phyloP scores from a whole-genome alignment of 1,140 invertebrate genomes.

The Semibalanus balanoides region DNA sequence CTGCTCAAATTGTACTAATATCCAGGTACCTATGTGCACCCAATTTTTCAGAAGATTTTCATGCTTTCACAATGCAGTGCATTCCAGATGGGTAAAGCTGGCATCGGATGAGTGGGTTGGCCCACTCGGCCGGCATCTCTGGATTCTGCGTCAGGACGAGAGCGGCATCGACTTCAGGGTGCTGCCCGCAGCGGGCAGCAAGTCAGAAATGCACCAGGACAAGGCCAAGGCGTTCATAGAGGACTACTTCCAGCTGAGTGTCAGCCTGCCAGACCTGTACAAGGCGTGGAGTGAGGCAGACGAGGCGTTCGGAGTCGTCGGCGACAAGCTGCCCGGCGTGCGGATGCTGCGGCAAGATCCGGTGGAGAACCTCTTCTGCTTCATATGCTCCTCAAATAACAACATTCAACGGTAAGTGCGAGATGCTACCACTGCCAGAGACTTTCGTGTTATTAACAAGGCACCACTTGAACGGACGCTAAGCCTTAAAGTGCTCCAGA shows the following conservation, averaged over 20 bases:
- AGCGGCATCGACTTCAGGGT: neutral
- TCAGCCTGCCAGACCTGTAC: constrained; percentile 40
- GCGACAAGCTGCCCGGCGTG: constrained; percentile 58
- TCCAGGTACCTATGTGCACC: too few relatives aligned
- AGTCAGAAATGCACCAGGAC: neutral
- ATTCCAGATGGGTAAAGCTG: neutral
- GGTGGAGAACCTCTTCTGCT: constrained; percentile 84
- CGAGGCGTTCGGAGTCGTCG: constrained; percentile 50
- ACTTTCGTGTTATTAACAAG: neutral
- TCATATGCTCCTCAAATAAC: constrained; percentile 96
- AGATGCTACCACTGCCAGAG: constrained; percentile 6
- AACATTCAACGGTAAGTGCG: constrained; percentile 61
- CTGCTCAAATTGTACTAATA: too few relatives aligned
- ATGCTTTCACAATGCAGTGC: too few relatives aligned
- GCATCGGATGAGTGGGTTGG: neutral
- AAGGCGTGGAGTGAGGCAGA: constrained; percentile 57
- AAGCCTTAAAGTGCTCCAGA: too few relatives aligned
- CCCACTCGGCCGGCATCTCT: neutral
- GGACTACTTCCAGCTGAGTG: constrained; percentile 35
- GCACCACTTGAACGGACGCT: too few relatives aligned
- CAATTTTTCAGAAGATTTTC: too few relatives aligned
- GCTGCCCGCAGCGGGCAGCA: neutral
- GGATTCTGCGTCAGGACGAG: neutral
- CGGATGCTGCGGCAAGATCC: constrained; percentile 83
- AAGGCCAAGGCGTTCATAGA: constrained; percentile 22